Evolutionary conservation across 2,113 vertebrate species (phyloP), one percentile per base, ranked within the genome.

Genomic region (Tychaedon coryphoeus): DNA sequence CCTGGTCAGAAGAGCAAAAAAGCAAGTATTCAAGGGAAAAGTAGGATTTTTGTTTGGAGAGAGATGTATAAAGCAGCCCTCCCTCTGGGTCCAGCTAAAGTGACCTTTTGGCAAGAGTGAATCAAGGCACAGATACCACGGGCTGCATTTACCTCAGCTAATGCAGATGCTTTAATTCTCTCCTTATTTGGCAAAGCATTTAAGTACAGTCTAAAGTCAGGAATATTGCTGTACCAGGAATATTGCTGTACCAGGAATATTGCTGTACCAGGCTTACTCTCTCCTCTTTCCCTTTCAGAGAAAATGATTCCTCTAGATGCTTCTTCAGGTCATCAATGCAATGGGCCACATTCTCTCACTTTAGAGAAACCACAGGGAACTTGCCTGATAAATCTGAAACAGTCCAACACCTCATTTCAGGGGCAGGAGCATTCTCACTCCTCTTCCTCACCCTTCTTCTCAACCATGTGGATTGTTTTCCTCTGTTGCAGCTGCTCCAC

Each of bases 1-100:
- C 94, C 71, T 96, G 89, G 94, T 94, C 96, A 96, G 96, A 96
- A 84, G 83, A 89, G 81, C 78, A 92, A 64, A 93, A 86, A 93
- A 84, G 54, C 93, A 38, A 74, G 64, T 64, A 90, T 96, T 96
- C 86, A 94, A 67, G 92, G 95, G 85, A 91, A 97, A 88, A 86
- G 94, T 1, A 48, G 82, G 78, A 92, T 88, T 95, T 90, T 90
- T 91, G 71, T 96, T 96, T 88, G 22, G 33, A 93, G 45, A 7
- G 82, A 96, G 88, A 97, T 95, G 64, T 70, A 94, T 80, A 95
- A 94, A 25, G 47, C 93, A 96, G 78, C 25, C 13, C 84, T 96
- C 87, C 94, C 77, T 79, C 80, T 87, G 80, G 93, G 81, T 88
- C 84, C 73, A 67, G 83, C 58, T 43, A 72, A 34, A 60, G 72